These are phyloP conservation scores for Tautogolabrus adspersus DNA, from an alignment of 2,113 vertebrate genomes.

Conservation along the genomic window DNA sequence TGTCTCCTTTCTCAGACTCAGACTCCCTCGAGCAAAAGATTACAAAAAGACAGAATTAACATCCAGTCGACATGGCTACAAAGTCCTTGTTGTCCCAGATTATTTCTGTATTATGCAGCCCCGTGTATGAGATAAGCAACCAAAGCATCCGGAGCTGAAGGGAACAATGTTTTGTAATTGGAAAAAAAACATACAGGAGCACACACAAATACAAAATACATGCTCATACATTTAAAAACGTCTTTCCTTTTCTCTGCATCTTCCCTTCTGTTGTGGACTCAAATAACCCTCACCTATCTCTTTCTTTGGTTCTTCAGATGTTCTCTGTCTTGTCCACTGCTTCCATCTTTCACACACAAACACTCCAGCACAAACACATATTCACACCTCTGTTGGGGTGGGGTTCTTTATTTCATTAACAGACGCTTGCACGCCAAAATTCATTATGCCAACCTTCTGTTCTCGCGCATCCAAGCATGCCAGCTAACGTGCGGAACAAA, in stretches of 20 bases:
- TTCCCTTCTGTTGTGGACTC: neutral
- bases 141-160: conserved; percentile 10
- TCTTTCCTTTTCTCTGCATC: neutral
- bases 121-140: conserved; percentile 22
- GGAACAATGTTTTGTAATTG: conserved; percentile 16
- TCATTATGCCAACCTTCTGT: conserved; percentile 82
- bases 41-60: conserved; percentile 41
- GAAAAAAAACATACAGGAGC: conserved; percentile 2
- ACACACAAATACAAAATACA: conserved; percentile 7
- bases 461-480: conserved; percentile 76
- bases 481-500: conserved; percentile 81
- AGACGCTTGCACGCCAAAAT: conserved; percentile 77
- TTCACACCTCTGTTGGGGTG: conserved; percentile 64
- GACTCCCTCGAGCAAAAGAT: conserved; percentile 16
- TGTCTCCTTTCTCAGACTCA: conserved; percentile 14
- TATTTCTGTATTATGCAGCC: conserved; percentile 37
- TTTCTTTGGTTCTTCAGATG: neutral
- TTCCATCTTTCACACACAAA: conserved; percentile 13
- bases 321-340: conserved; percentile 1
- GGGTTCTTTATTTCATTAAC: conserved; percentile 81
- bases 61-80: conserved; percentile 9
- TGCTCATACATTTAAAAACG: neutral
- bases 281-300: neutral
- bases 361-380: conserved; percentile 29
- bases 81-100: conserved; percentile 35